Evolutionary conservation across 2,888 invertebrate genomes (phyloP).

Genomic region (Anodontia alba): DNA sequence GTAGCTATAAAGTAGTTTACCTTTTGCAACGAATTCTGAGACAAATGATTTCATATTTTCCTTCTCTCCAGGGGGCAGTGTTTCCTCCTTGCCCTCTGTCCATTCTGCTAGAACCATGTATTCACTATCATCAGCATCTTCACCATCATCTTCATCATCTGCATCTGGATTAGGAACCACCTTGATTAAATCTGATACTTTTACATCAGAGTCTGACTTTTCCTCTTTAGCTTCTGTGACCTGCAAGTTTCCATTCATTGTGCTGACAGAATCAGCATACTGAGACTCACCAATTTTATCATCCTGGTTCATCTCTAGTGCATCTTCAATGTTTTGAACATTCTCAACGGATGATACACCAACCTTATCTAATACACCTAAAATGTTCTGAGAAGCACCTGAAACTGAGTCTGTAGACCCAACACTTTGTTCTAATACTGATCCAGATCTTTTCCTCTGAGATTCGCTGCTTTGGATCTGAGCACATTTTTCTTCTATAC

Average conservation of each 20-base stretch:
- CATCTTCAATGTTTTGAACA: no score
- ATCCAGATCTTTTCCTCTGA: neutral
- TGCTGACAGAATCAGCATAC: neutral
- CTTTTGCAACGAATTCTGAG: no score
- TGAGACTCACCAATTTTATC: neutral
- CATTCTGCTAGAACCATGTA: constrained; percentile 81
- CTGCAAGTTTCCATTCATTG: neutral
- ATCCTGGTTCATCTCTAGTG: neutral
- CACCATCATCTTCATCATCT: constrained; percentile 51
- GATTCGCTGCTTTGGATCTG: constrained; percentile 81
- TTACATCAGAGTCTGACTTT: constrained; percentile 21
- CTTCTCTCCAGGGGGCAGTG: constrained; percentile 36
- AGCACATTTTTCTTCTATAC: constrained; percentile 86
- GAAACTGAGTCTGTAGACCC: no score
- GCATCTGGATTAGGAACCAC: constrained; percentile 24
- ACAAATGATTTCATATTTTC: constrained; percentile 30
- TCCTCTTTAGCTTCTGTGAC: neutral
- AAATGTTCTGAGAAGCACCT: no score
- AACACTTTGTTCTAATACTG: no score
- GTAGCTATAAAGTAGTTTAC: no score
- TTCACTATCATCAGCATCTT: constrained; percentile 67
- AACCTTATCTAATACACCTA: no score
- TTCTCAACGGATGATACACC: no score
- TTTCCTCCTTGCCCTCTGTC: constrained; percentile 64
- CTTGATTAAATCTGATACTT: constrained; percentile 30